A percentile compares a stretch with the other conserved stretches of the same genome.
These are phyloP conservation scores for Sepioteuthis lessoniana DNA, from an alignment of 2,888 invertebrate species.

Conservation along the genomic window DNA sequence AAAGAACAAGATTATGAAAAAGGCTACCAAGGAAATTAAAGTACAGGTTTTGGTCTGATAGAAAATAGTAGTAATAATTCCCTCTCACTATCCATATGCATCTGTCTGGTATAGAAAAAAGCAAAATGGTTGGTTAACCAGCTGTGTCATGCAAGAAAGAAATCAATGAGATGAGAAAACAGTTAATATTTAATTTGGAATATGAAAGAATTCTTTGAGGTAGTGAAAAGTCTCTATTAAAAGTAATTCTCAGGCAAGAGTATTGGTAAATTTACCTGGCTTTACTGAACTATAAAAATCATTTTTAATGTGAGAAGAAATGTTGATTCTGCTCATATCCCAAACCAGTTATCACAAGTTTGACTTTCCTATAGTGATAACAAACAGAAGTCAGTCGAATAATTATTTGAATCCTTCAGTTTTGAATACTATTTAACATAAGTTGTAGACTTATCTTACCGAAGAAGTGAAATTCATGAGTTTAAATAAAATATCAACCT, in stretches of 20 bases:
- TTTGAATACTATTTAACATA: not conserved
- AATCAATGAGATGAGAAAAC: not conserved
- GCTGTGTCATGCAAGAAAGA: not conserved
- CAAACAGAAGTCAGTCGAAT: no score
- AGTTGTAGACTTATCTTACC: no score
- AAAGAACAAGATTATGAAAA: not conserved
- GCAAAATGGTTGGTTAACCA: not conserved
- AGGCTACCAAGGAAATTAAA: not conserved
- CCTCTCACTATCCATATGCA: not conserved
- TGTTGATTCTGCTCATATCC: not conserved
- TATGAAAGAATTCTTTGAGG: not conserved
- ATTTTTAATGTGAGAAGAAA: not conserved
- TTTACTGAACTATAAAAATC: not conserved
- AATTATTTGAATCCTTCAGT: no score
- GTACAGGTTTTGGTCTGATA: not conserved
- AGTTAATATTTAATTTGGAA: conserved; percentile 12
- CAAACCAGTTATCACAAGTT: not conserved
- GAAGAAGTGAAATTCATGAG: not conserved
- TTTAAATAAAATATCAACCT: not conserved
- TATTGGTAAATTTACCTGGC: not conserved
- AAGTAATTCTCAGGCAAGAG: not conserved
- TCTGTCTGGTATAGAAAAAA: not conserved
- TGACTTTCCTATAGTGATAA: no score
- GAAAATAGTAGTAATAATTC: not conserved
- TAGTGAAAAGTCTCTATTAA: not conserved